Conservation (phyloP, 2,888 invertebrate species). For the Dicyrtomina minuta region DNA sequence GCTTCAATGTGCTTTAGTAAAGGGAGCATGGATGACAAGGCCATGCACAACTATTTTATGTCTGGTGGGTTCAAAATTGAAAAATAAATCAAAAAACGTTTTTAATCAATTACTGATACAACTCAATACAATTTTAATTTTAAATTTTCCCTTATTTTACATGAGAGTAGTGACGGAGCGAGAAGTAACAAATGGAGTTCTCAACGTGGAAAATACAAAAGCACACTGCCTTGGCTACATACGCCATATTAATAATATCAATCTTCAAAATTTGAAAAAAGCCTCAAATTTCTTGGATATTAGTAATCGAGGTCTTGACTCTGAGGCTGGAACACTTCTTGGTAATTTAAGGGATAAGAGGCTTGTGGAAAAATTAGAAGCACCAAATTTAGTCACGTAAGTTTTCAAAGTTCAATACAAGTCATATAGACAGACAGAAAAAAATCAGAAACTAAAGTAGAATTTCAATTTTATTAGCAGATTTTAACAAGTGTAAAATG, state of each 20-base stretch:
- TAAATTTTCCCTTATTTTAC: neutral
- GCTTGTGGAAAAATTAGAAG: conserved; percentile 83
- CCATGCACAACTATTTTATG: conserved; percentile 98
- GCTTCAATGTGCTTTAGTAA: conserved; percentile 79
- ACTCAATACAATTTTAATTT: too few relatives aligned
- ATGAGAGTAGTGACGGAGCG: conserved; percentile 77
- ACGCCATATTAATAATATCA: conserved; percentile 94
- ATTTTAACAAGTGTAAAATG: too few relatives aligned
- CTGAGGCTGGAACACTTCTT: conserved; percentile 85
- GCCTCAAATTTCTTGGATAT: conserved; percentile 97
- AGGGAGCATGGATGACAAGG: conserved; percentile 84
- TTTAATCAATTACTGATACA: neutral
- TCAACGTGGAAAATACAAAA: conserved; percentile 89
- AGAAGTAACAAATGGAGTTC: conserved; percentile 92
- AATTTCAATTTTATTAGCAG: too few relatives aligned
- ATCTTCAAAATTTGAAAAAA: conserved; percentile 88
- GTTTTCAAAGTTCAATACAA: too few relatives aligned
- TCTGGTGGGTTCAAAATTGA: conserved; percentile 69
- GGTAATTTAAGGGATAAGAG: conserved; percentile 87
- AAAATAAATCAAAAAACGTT: neutral
- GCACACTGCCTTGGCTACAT: conserved; percentile 94
- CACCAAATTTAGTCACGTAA: conserved; percentile 84
- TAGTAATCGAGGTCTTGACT: conserved; percentile 84
- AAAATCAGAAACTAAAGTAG: too few relatives aligned
- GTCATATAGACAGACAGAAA: neutral